Base-by-base conservation (phyloP, 2,888 invertebrate genomes). In the Glaucopsyche alexis region DNA sequence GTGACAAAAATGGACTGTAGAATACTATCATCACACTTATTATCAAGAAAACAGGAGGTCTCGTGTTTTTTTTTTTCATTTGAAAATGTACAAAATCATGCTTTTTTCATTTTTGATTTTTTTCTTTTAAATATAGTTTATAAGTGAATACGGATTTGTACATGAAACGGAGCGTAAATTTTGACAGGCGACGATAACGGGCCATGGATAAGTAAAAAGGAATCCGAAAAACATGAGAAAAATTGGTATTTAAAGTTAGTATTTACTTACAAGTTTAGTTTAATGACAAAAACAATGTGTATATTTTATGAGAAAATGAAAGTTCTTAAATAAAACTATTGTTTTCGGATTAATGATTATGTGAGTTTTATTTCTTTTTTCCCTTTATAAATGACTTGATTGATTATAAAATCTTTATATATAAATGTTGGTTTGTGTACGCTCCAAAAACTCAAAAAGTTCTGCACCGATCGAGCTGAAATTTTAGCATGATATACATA, bases 321-420 rank as follows among this genome's bases (percentile, higher is more conserved):
- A 90, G 90, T 92, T 92, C 92, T 92, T 92, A 91, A 93, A 93
- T 93, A 93, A 92, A 93, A 93, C 93, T 91, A 93, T 93, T 93
- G 93, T 93, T 93, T 93, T 93, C 93, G 93, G 93, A 93, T 93
- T 93, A 93, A 89, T 89, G 87, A 87, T 81, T 85, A 77, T 81
- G 29, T 81, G 86, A 83, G 92, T 93, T 93, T 93, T 91, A 92
- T 93, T 93, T 91, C 80, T 80, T 79, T 77, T 76, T 76, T 76
- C 76, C 81, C 82, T 81, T 42, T 40, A 60, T 60, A 2, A 29
- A 29, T 29, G 2, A 29, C 29, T 29, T 29, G 29, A 29, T 29
- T 29, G 29, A 29, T 29, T 29, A 29, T 4, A 29, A 29, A n/a
- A n/a, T n/a, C n/a, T n/a, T n/a, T n/a, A n/a, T n/a, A n/a, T n/a